Percentiles rank a stretch among this genome's conserved stretches.
Evolutionary conservation across 1,140 invertebrate species (phyloP).

Genomic region (Tetragonula clypearis): DNA sequence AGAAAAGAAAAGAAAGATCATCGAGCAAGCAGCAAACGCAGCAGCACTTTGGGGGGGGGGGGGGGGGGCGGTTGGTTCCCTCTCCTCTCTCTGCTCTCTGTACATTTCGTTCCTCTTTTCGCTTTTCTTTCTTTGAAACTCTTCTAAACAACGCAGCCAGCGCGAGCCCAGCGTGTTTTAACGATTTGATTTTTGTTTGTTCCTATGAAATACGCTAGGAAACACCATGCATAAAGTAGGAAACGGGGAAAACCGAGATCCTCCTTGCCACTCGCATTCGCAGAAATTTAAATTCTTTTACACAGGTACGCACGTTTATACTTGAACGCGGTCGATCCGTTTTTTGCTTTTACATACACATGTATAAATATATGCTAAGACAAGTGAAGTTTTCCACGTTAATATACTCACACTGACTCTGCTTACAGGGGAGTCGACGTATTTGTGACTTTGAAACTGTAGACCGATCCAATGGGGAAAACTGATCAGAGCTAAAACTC

Average conservation of each 20-base stretch:
- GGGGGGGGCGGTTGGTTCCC: too few species aligned
- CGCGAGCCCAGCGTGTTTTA: background rate
- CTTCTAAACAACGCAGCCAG: background rate
- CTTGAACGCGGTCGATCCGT: background rate
- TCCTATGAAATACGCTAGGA: slow-evolving; percentile 6
- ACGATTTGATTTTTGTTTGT: slow-evolving; percentile 35
- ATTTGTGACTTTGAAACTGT: slow-evolving; percentile 80
- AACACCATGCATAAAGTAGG: background rate
- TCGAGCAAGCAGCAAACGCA: too few species aligned
- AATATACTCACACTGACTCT: slow-evolving; percentile 75
- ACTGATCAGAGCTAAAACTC: slow-evolving; percentile 72
- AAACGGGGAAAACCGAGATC: slow-evolving; percentile 30
- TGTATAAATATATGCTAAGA: background rate
- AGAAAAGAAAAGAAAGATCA: too few species aligned
- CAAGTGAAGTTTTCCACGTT: slow-evolving; percentile 1
- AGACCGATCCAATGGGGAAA: slow-evolving; percentile 69
- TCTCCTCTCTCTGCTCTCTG: background rate
- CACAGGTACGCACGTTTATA: slow-evolving; percentile 21
- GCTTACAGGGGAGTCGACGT: slow-evolving; percentile 81
- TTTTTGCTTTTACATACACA: background rate
- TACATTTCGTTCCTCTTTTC: background rate
- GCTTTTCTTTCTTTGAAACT: background rate
- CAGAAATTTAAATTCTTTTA: slow-evolving; percentile 25
- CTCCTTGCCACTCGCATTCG: slow-evolving; percentile 16
- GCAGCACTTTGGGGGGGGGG: too few species aligned